Percentiles rank a stretch among this genome's conserved stretches.
Conservation (phyloP, 2,888 invertebrate species). For the Eurois occulta region DNA sequence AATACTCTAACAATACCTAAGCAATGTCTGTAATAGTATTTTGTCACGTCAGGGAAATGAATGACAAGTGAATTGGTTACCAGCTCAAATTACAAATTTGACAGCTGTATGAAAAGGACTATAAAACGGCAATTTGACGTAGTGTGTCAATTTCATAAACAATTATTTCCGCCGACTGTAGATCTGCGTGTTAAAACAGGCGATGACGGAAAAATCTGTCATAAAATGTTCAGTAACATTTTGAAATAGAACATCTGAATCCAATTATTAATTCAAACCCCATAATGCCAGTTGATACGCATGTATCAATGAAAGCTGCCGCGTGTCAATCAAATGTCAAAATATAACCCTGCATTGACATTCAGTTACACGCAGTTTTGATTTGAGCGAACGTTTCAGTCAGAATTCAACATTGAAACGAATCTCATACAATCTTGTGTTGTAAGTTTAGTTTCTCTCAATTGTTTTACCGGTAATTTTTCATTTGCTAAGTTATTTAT, state of each 20-base stretch:
- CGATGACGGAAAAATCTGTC: background rate
- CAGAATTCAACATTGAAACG: conserved; percentile 7
- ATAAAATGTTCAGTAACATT: background rate
- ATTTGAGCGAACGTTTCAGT: conserved; percentile 16
- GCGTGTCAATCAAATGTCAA: conserved; percentile 31
- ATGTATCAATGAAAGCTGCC: conserved; percentile 26
- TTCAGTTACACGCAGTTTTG: conserved; percentile 20
- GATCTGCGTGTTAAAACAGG: background rate
- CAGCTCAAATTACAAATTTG: background rate
- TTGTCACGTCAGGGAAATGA: background rate
- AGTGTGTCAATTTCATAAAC: background rate
- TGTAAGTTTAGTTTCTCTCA: conserved; percentile 1
- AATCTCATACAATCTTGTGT: conserved; percentile 4
- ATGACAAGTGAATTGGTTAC: background rate
- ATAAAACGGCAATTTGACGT: background rate
- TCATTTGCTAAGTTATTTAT: background rate
- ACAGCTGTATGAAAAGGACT: background rate
- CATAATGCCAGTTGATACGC: background rate
- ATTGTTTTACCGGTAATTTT: background rate
- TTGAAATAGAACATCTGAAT: background rate
- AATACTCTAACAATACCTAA: background rate
- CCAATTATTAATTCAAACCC: conserved; percentile 21
- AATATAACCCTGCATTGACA: conserved; percentile 1
- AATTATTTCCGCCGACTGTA: background rate
- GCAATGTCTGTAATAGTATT: background rate